Base-by-base conservation (phyloP, 2,113 vertebrate genomes). In the Pandion haliaetus region DNA sequence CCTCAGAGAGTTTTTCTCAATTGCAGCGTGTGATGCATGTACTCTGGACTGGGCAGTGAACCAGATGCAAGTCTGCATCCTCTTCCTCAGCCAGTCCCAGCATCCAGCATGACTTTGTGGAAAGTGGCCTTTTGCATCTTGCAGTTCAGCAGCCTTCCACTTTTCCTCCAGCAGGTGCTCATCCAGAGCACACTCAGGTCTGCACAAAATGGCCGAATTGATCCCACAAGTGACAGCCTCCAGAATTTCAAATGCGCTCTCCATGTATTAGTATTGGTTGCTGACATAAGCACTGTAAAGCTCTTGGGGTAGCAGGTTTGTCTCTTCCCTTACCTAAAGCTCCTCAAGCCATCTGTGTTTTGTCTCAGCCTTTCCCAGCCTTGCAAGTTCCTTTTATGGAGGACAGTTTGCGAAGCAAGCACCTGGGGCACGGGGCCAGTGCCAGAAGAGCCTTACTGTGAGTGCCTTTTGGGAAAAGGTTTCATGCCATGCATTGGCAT, bases 401-500 rank as follows among this genome's bases (percentile, higher is more conserved):
- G 61, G 52, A 38, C 14, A 82, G 42, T 52, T 87, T 92, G 84
- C 88, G 79, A 94, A 95, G 14, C 34, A 69, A 90, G 31, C 71
- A 80, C 31, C 74, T 92, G 79, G 44, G 58, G 14, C 69, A 65
- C 0, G 1, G 38, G 32, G n/a, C 61, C 10, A 13, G 44, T 65
- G 85, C 90, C 85, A 92, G 40, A 63, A 72, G 14, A 69, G 15
- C 36, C 40, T 79, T 79, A n/a, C 57, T 57, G 14, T 0, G 4
- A 10, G 12, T 49, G 34, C 19, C 61, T 82, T 76, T 82, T n/a
- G n/a, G 44, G 55, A 44, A 74, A 77, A 63, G 7, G 24, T 72
- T 86, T 91, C 31, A 31, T 55, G 17, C 32, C 38, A 3, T 1
- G 1, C 6, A 2, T 4, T 50, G n/a, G 1, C 6, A 2, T 4